These are phyloP conservation scores for Asteroscopus sphinx DNA, from an alignment of 2,888 invertebrate genomes.

Conservation along the genomic window DNA sequence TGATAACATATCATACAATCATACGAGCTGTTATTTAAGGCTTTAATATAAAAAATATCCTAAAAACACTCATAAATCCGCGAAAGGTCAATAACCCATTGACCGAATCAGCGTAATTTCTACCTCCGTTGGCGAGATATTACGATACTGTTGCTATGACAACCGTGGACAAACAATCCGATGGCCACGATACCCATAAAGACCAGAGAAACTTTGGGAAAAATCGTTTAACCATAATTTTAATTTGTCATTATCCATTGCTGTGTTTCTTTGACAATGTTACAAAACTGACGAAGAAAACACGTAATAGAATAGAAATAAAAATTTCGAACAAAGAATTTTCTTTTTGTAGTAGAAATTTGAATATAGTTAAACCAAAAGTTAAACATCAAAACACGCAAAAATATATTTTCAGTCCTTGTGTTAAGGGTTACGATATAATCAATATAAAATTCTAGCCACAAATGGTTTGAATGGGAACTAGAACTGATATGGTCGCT, in stretches of 20 bases:
- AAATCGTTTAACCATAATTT: background rate
- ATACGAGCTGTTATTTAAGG: conserved; percentile 27
- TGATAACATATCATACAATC: conserved; percentile 31
- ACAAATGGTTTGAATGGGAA: conserved; percentile 21
- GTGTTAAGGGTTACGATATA: conserved; percentile 42
- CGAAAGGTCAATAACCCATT: conserved; percentile 78
- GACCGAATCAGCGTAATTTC: conserved; percentile 75
- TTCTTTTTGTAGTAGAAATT: conserved; percentile 35
- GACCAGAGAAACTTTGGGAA: background rate
- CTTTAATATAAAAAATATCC: conserved; percentile 28
- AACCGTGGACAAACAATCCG: conserved; percentile 74
- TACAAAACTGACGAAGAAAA: fast-evolving
- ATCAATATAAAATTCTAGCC: conserved; percentile 39
- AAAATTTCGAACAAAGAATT: background rate
- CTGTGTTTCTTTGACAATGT: background rate
- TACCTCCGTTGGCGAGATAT: conserved; percentile 71
- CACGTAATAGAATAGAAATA: conserved; percentile 10
- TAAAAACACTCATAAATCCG: conserved; percentile 59
- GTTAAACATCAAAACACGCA: conserved; percentile 34
- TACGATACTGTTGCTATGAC: conserved; percentile 80
- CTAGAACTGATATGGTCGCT: conserved; percentile 18
- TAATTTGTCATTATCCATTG: conserved; percentile 9
- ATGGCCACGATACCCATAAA: conserved; percentile 29
- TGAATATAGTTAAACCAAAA: conserved; percentile 19
- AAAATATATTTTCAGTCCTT: conserved; percentile 46